A percentile compares a stretch with the other conserved stretches of the same genome.
Conservation (phyloP, 2,113 vertebrate species). For the Oryctolagus cuniculus region DNA sequence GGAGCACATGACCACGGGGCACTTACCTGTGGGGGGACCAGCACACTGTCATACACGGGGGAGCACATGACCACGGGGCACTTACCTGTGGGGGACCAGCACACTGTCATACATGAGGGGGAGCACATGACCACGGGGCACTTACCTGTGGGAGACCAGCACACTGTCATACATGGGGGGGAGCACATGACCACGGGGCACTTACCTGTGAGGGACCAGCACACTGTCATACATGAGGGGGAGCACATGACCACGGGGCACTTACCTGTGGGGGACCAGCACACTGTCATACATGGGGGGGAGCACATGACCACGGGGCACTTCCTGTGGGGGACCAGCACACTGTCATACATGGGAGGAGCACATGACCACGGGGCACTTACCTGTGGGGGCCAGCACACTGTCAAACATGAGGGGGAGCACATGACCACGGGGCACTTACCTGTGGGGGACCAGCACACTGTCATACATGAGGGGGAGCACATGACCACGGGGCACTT, state of each 20-base stretch:
- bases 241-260: not conserved
- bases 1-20: not conserved
- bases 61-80: no score
- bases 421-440: not conserved
- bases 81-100: no score
- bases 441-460: no score
- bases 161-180: not conserved
- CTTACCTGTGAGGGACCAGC: no score
- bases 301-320: no score
- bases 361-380: not conserved
- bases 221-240: not conserved
- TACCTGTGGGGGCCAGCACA: no score
- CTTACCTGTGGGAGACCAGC: no score
- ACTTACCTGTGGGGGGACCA: no score
- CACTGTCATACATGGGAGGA: not conserved
- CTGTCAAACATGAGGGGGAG: not conserved
- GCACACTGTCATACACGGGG: not conserved
- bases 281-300: not conserved
- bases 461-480: not conserved
- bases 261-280: no score
- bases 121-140: not conserved
- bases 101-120: not conserved
- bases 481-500: not conserved
- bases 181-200: not conserved
- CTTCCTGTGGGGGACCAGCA: no score